Base-by-base conservation (phyloP, 2,888 invertebrate genomes). In the Malthinus seriepunctatus region DNA sequence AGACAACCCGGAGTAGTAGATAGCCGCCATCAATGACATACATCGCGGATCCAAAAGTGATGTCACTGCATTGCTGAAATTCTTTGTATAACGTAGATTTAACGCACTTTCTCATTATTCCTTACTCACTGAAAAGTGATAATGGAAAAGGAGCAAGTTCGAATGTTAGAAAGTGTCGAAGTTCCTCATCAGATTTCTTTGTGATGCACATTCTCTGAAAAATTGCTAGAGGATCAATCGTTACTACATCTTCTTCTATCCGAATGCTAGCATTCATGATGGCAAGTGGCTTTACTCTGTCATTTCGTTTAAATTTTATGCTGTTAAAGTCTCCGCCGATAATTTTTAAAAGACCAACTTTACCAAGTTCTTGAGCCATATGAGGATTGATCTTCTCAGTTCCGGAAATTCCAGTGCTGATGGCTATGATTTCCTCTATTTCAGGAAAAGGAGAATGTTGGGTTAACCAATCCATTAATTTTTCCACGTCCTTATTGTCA, bases 51-150 rank as follows among this genome's bases (percentile, higher is more conserved):
- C 31, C 39, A 11, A 63, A 63, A 55, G 49, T n/a, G n/a, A n/a
- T n/a, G n/a, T n/a, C n/a, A n/a, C n/a, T n/a, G n/a, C n/a, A n/a
- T n/a, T n/a, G n/a, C n/a, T n/a, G n/a, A n/a, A n/a, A n/a, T n/a
- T n/a, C 42, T 31, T 38, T 35, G 51, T 60, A 63, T 8, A 60
- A 52, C 11, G 38, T 31, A 11, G 66, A 68, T 51, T 64, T 65
- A 32, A 49, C 58, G 31, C 60, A 59, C 44, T 70, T 69, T 8
- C 63, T 63, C 64, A 64, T n/a, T n/a, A n/a, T 65, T 35, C 35
- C 35, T 2, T 35, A 1, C 8, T 51, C 33, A 11, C 31, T 32
- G 11, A 32, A 42, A 9, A 50, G 11, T 10, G 31, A 15, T 31
- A 50, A 32, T 1, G 38, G 50, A 50, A 15, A 50, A 4, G 39